Conservation (phyloP, 2,797 vertebrate genomes). For the Lates japonicus region DNA sequence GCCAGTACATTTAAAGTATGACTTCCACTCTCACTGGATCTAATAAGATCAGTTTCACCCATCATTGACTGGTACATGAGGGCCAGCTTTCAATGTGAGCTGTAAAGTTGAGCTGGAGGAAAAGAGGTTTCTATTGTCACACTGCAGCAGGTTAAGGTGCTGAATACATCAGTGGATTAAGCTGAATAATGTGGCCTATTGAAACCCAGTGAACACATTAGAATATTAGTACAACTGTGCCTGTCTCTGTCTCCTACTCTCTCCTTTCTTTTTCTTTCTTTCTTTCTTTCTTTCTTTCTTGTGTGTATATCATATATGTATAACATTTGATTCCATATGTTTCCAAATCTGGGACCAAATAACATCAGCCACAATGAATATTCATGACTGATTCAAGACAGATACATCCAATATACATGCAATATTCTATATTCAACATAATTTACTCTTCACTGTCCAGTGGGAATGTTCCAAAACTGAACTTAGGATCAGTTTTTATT, state of each 20-base stretch:
- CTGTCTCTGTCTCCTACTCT: constrained; percentile 3
- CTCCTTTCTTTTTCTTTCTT: neutral
- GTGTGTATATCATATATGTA: no score
- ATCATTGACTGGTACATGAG: constrained; percentile 62
- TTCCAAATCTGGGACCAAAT: no score
- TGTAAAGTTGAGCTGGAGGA: constrained; percentile 29
- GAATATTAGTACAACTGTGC: constrained; percentile 35
- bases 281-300: neutral
- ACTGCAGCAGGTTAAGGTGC: constrained; percentile 48
- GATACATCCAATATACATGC: no score
- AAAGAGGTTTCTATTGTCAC: constrained; percentile 54
- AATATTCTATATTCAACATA: no score
- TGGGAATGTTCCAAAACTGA: no score
- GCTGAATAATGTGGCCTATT: constrained; percentile 65
- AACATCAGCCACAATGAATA: no score
- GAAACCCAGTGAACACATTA: constrained; percentile 66
- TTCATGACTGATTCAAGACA: no score
- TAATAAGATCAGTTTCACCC: constrained; percentile 67
- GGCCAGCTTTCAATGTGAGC: constrained; percentile 54
- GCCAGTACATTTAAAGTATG: constrained; percentile 48
- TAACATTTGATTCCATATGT: no score
- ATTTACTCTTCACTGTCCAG: no score
- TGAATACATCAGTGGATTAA: constrained; percentile 61
- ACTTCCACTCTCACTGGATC: constrained; percentile 44
- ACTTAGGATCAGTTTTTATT: no score